phyloP scores from a whole-genome alignment of 2,888 invertebrate genomes.

The Cacoxenus indagator region DNA sequence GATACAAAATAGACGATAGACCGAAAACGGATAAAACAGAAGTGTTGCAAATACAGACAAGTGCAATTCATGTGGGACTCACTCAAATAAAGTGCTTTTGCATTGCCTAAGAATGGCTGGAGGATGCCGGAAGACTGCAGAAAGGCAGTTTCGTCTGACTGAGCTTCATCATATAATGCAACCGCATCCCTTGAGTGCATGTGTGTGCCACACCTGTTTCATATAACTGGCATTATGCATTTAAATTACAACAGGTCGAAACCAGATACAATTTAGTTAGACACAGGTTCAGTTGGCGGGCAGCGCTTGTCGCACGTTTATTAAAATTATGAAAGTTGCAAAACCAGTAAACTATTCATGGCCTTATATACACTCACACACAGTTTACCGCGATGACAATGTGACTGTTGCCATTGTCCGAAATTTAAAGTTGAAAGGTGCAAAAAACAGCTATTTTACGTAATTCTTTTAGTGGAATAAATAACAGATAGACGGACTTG shows the following conservation, averaged over 20 bases:
- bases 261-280: not conserved
- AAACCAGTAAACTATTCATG: too few relatives aligned
- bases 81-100: constrained; percentile 62
- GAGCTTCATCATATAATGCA: not conserved
- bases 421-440: too few relatives aligned
- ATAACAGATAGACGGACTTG: not conserved
- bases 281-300: not conserved
- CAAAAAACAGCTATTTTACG: not conserved
- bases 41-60: constrained; percentile 61
- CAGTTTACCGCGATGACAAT: not conserved
- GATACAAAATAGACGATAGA: not conserved
- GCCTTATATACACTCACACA: not conserved
- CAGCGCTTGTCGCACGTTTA: not conserved
- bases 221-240: constrained; percentile 51
- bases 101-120: constrained; percentile 45
- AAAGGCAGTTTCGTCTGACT: not conserved
- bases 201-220: constrained; percentile 8
- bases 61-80: constrained; percentile 63
- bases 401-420: too few relatives aligned
- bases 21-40: constrained; percentile 40
- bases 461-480: not conserved
- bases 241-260: constrained; percentile 53
- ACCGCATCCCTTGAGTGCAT: not conserved
- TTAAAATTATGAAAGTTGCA: too few relatives aligned
- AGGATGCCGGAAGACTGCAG: constrained; percentile 33